Evolutionary conservation across 1,140 invertebrate species (phyloP).

Genomic region (Mycetomoellerius zeteki): DNA sequence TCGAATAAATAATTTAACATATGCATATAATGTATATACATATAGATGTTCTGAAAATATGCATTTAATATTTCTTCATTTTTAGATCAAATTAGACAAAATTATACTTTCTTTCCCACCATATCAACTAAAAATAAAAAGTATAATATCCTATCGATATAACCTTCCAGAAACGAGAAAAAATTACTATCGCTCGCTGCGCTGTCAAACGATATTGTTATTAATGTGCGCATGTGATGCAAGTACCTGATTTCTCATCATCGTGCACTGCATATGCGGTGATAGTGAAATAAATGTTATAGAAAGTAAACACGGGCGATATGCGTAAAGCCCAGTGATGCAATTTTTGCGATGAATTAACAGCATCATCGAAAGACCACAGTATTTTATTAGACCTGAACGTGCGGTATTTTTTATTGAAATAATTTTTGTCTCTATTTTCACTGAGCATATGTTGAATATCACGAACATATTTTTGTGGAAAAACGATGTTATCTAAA

Average conservation of each 20-base stretch:
- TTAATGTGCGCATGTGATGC: background rate
- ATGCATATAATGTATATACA: background rate
- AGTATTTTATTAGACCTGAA: constrained; percentile 21
- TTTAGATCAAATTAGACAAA: background rate
- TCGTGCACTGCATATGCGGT: constrained; percentile 13
- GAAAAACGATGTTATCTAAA: constrained; percentile 8
- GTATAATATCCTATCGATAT: background rate
- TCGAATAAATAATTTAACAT: background rate
- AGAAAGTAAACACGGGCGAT: background rate
- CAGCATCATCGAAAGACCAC: constrained; percentile 19
- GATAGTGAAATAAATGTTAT: background rate
- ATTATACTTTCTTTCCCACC: background rate
- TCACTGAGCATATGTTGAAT: background rate
- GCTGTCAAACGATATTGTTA: background rate
- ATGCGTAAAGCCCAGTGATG: background rate
- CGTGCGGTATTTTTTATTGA: background rate
- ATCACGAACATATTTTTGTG: background rate
- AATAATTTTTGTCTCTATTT: constrained; percentile 26
- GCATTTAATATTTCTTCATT: background rate
- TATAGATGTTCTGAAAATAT: background rate
- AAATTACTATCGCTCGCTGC: constrained; percentile 14
- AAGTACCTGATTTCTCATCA: constrained; percentile 7
- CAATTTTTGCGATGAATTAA: constrained; percentile 35
- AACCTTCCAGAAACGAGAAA: background rate
- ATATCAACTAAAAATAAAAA: background rate